Evolutionary conservation across 1,140 invertebrate species (phyloP).

Genomic region (Bombus sylvicola): DNA sequence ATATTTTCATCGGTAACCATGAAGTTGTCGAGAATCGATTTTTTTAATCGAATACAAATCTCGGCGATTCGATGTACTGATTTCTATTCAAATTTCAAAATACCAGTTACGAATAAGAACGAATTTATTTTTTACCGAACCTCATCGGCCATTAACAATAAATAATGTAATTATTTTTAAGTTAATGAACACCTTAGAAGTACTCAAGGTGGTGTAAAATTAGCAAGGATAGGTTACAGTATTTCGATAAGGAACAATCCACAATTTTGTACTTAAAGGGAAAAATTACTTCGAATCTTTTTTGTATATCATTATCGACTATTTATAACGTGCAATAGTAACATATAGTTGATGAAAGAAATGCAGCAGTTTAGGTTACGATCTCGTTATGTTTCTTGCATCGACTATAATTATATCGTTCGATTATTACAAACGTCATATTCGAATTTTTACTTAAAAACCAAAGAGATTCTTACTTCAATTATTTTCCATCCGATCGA

Average conservation of each 20-base stretch:
- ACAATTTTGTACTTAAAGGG: slow-evolving; percentile 56
- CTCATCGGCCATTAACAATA: background rate
- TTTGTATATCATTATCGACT: slow-evolving; percentile 62
- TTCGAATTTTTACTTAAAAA: slow-evolving; percentile 3
- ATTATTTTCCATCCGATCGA: background rate
- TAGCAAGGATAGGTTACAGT: slow-evolving; percentile 47
- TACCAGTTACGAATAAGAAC: background rate
- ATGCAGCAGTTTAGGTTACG: background rate
- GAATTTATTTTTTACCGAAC: slow-evolving; percentile 8
- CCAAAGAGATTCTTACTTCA: slow-evolving; percentile 9
- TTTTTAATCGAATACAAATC: background rate
- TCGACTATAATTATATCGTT: slow-evolving; percentile 1
- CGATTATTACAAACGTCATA: background rate
- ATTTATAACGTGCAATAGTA: slow-evolving; percentile 58
- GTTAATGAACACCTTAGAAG: slow-evolving; percentile 16
- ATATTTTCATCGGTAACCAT: background rate
- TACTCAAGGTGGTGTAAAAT: slow-evolving; percentile 16
- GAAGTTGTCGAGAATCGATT: background rate
- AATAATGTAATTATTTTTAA: slow-evolving; percentile 27
- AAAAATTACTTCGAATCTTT: slow-evolving; percentile 48
- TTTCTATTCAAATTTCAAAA: slow-evolving; percentile 7
- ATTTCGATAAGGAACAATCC: slow-evolving; percentile 48
- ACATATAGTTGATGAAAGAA: background rate
- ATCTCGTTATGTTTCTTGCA: background rate
- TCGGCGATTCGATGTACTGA: background rate